phyloP scores from a whole-genome alignment of 2,797 vertebrate genomes.

The Chanos chanos region DNA sequence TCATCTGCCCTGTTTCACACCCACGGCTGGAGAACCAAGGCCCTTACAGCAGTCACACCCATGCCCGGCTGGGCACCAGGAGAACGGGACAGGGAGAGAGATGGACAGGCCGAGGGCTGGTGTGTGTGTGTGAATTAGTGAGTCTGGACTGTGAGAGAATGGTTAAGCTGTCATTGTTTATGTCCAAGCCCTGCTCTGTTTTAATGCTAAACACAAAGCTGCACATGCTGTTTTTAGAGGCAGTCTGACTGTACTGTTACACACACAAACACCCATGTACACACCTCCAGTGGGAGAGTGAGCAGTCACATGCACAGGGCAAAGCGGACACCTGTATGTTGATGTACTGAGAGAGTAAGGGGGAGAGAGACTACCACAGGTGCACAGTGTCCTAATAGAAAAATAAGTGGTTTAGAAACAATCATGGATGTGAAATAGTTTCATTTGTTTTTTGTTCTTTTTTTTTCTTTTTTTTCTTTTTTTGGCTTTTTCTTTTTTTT shows the following conservation, averaged over 20 bases:
- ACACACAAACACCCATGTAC: not conserved
- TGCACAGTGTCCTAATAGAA: constrained; percentile 45
- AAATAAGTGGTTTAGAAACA: constrained; percentile 57
- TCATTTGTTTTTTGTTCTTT: constrained; percentile 34
- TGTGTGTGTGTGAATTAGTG: constrained; percentile 1
- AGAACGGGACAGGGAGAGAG: not conserved
- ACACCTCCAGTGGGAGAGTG: constrained; percentile 20
- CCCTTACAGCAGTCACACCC: too few species aligned
- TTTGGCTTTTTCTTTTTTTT: constrained; percentile 21
- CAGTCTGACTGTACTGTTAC: constrained; percentile 44
- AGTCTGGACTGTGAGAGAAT: not conserved
- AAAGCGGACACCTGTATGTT: constrained; percentile 31
- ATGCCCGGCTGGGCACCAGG: constrained; percentile 45
- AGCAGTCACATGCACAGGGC: too few species aligned
- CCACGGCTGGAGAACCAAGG: constrained; percentile 47
- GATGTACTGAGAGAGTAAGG: constrained; percentile 45
- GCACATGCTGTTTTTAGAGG: constrained; percentile 62
- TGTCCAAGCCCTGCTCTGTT: constrained; percentile 63
- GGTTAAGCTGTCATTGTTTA: constrained; percentile 55
- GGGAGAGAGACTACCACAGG: constrained; percentile 34
- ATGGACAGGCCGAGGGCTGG: too few species aligned
- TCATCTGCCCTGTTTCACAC: constrained; percentile 33
- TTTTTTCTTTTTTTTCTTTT: constrained; percentile 36
- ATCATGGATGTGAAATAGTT: constrained; percentile 63
- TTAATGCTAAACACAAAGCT: constrained; percentile 68